Evolutionary conservation across 2,113 vertebrate species (phyloP).

Genomic region (Ictalurus punctatus): DNA sequence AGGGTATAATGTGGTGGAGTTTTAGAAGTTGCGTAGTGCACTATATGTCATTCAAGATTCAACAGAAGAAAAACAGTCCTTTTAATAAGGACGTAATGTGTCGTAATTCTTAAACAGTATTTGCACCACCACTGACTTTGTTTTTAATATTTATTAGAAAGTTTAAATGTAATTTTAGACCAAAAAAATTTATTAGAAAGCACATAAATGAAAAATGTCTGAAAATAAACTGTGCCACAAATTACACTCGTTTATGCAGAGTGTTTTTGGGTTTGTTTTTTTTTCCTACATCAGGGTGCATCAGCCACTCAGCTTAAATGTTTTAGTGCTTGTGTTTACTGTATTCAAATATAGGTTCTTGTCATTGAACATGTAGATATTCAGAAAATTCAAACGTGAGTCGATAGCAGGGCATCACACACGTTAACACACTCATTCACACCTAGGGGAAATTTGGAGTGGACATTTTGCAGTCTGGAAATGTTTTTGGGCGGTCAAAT

Average conservation of each 20-base stretch:
- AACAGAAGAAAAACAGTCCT: background rate
- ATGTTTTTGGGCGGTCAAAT: background rate
- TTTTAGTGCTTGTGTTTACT: background rate
- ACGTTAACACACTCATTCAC: background rate
- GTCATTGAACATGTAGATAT: background rate
- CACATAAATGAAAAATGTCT: background rate
- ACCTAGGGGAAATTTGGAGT: background rate
- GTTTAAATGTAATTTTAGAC: background rate
- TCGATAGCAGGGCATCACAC: background rate
- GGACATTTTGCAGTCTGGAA: background rate
- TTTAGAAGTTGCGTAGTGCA: too few species aligned
- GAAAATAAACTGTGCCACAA: background rate
- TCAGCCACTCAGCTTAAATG: background rate
- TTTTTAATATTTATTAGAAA: background rate
- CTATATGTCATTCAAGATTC: too few species aligned
- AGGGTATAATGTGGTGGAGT: too few species aligned
- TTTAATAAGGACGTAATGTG: background rate
- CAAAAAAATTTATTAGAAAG: too few species aligned
- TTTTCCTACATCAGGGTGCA: background rate
- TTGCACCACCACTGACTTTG: background rate
- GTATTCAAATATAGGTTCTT: background rate
- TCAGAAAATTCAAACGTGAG: background rate
- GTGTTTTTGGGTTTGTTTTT: background rate
- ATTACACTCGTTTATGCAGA: background rate
- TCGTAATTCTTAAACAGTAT: background rate